A percentile compares a stretch with the other conserved stretches of the same genome.
These are phyloP conservation scores for Lasioglossum figueresi DNA, from an alignment of 2,888 invertebrate genomes.

Conservation along the genomic window DNA sequence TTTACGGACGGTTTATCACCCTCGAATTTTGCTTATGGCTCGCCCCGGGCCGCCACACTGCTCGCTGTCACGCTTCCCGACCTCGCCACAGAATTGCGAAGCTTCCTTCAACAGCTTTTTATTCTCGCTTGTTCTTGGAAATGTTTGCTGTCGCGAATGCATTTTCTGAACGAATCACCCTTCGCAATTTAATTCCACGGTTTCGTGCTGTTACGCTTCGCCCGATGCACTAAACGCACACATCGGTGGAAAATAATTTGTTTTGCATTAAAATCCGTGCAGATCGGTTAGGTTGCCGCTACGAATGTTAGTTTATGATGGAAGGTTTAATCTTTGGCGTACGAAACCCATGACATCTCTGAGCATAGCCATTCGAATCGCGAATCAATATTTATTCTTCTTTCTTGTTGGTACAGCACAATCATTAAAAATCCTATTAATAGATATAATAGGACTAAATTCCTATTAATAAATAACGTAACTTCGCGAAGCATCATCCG, in stretches of 20 bases:
- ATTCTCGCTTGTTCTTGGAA: neutral
- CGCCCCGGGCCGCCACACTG: constrained; percentile 12
- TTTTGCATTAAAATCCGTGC: too few relatives aligned
- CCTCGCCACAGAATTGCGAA: neutral
- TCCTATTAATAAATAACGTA: too few relatives aligned
- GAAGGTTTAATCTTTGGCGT: neutral
- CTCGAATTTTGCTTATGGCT: constrained; percentile 37
- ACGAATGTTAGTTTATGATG: too few relatives aligned
- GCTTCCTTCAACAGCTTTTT: neutral
- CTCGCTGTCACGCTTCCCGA: neutral
- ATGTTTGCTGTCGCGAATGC: neutral
- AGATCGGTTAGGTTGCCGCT: too few relatives aligned
- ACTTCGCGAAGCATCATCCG: too few relatives aligned
- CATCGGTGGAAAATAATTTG: too few relatives aligned
- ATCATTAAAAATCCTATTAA: neutral
- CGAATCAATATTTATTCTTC: too few relatives aligned
- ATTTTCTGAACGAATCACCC: neutral
- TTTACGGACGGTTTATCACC: constrained; percentile 28
- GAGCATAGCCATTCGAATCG: too few relatives aligned
- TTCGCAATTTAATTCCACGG: neutral
- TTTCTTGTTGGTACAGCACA: too few relatives aligned
- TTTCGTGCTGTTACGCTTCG: too few relatives aligned
- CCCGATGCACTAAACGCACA: too few relatives aligned
- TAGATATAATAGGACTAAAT: too few relatives aligned
- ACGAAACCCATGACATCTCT: neutral